Evolutionary conservation across 2,888 invertebrate genomes (phyloP), one percentile per base, ranked within the genome.

Genomic region (Ceratothoa steindachneri): DNA sequence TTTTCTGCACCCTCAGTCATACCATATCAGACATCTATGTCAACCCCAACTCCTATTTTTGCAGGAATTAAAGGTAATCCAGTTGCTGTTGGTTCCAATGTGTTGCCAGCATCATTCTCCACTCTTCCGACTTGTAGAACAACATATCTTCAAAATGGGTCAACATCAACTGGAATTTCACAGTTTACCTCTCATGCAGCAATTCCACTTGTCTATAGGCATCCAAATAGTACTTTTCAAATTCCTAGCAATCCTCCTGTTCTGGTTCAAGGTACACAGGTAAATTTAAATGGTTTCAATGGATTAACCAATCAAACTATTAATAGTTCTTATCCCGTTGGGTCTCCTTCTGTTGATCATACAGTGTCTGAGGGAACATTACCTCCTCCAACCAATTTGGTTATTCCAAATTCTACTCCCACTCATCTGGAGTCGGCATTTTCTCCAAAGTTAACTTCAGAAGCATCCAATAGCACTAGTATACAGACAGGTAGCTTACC

Each of bases 191-290:
- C 60, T 24, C 12, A n/a, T 24, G n/a, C 60, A 22, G n/a, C 60
- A 24, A 12, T 24, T 60, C 2, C 3, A 24, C 22, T 60, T 22
- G 60, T 60, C 22, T 60, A 60, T 7, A n/a, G 27, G 3, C 60
- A 60, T 24, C 60, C 60, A 60, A 60, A 60, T 60, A 60, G 12
- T 60, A 3, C 27, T 60, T 60, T 24, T 60, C 60, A 60, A 60
- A 24, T 12, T 2, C 12, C 12, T 60, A 60, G 27, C 60, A 60
- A 24, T 24, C 1, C 60, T 60, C 60, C 60, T 22, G 24, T n/a
- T 24, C 27, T 60, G 27, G 12, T 60, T 15, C 60, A 60, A 24
- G 24, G 22, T 60, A 12, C 19, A 24, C 19, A 60, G 19, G 22
- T 24, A 9, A 41, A 41, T 41, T 9, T 41, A 41, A 41, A 41